Evolutionary conservation across 1,140 invertebrate genomes (phyloP), one percentile per base, ranked within the genome.

Genomic region (Phthorimaea operculella): DNA sequence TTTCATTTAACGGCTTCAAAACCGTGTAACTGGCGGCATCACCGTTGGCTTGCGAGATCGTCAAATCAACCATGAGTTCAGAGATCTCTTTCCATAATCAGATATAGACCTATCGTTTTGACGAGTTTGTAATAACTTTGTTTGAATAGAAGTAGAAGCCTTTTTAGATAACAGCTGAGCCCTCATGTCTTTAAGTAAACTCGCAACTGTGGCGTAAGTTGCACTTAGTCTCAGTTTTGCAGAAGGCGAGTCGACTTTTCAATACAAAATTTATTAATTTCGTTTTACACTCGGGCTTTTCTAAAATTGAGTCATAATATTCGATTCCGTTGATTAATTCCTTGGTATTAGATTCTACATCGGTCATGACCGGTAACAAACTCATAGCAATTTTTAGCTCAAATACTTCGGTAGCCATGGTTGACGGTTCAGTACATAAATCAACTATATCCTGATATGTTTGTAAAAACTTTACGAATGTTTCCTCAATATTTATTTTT

Each of bases 161-260:
- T 52, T 36, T 12, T n/a, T 36, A 1, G 51, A 15, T 52, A 52
- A n/a, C 6, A 52, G 18, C 0, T 18, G 33, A 10, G 8, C 9
- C 11, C 33, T 52, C 51, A 52, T 52, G 4, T 52, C 51, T 18
- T 36, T 15, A 39, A 52, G 10, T 39, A 52, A 52, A 42, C 5
- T n/a, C 15, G 8, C 36, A 10, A 52, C 34, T 9, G 14, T 17
- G 9, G n/a, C 16, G 15, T 52, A 36, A 9, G 18, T 21, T 18
- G 33, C 10, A 1, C 8, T 17, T 52, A 52, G 11, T 42, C 17
- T 52, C n/a, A 52, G 16, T 17, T 52, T 52, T 14, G 51, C 51
- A 12, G 9, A 12, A 17, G 14, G 33, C 9, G 15, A 52, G 17
- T 0, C 51, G 8, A 5, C 14, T 52, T 17, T 52, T 52, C 16